phyloP scores from a whole-genome alignment of 1,140 invertebrate species.

The Drosophila athabasca region DNA sequence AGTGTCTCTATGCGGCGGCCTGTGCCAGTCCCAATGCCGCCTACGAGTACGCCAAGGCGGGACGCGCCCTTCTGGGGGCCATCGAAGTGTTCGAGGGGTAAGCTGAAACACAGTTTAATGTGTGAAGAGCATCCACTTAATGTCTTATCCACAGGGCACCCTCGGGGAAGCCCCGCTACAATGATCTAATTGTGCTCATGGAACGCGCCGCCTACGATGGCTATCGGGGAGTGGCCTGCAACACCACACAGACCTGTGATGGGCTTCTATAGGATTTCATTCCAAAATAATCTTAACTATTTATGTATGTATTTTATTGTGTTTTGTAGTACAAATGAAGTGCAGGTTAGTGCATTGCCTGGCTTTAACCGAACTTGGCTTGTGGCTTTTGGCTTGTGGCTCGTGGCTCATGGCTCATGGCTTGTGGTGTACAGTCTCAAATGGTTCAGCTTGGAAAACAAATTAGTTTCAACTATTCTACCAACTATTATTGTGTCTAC shows the following conservation, averaged over 20 bases:
- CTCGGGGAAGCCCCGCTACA: conserved; percentile 69
- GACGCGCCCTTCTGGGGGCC: conserved; percentile 89
- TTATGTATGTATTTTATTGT: conserved; percentile 44
- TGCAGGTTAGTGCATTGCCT: conserved; percentile 30
- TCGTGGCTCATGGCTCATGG: conserved; percentile 16
- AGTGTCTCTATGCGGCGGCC: conserved; percentile 90
- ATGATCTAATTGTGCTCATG: conserved; percentile 69
- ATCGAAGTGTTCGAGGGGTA: conserved; percentile 89
- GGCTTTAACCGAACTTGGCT: background rate
- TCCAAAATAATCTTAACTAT: conserved; percentile 7
- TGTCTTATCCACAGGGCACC: conserved; percentile 27
- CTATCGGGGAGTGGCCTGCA: conserved; percentile 67
- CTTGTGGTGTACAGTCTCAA: conserved; percentile 65
- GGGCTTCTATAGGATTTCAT: conserved; percentile 38
- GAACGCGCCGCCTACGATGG: conserved; percentile 77
- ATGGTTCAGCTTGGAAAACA: conserved; percentile 47
- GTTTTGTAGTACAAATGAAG: conserved; percentile 62
- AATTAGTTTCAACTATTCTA: conserved; percentile 62
- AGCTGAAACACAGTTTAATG: conserved; percentile 40
- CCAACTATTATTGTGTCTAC: conserved; percentile 64
- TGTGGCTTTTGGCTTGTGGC: conserved; percentile 34
- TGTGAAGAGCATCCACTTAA: background rate
- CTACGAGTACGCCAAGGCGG: conserved; percentile 89
- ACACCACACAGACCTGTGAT: conserved; percentile 66
- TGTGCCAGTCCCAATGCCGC: conserved; percentile 90